These are phyloP conservation scores for Cassiopea xamachana DNA, from an alignment of 30 jellyfish, hydroid and myxozoan genomes.

Conservation along the genomic window DNA sequence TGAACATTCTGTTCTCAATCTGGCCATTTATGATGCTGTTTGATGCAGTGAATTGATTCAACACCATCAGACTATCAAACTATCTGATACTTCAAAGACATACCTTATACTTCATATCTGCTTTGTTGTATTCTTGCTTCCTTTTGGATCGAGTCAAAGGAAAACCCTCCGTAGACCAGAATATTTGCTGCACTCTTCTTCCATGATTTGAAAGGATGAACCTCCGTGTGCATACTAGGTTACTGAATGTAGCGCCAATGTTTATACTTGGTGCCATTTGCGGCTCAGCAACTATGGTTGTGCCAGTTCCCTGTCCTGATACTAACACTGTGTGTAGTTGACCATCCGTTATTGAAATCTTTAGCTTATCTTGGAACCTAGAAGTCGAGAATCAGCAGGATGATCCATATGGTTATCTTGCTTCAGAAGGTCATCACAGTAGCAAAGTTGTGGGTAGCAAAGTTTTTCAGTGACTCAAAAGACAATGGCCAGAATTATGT, in stretches of 20 bases:
- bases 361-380: constrained; percentile 92
- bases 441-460: too few species aligned
- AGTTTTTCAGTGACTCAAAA: too few species aligned
- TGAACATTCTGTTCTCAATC: too few species aligned
- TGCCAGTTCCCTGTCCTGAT: constrained; percentile 92
- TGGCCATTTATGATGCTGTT: too few species aligned
- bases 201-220: constrained; percentile 87
- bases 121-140: constrained; percentile 72
- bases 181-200: constrained; percentile 90
- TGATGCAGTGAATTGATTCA: too few species aligned
- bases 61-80: too few species aligned
- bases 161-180: constrained; percentile 97
- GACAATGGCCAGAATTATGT: too few species aligned
- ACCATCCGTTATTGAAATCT: constrained; percentile 71
- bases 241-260: constrained; percentile 90
- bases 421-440: too few species aligned
- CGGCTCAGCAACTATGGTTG: constrained; percentile 93
- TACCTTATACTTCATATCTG: constrained; percentile 90
- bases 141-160: constrained; percentile 75
- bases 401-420: too few species aligned
- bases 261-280: constrained; percentile 81
- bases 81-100: too few species aligned
- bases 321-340: constrained; percentile 71
- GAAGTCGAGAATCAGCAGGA: background rate
- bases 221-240: constrained; percentile 63